These are phyloP conservation scores for Anorthoa munda DNA, from an alignment of 2,888 invertebrate genomes.

Conservation along the genomic window DNA sequence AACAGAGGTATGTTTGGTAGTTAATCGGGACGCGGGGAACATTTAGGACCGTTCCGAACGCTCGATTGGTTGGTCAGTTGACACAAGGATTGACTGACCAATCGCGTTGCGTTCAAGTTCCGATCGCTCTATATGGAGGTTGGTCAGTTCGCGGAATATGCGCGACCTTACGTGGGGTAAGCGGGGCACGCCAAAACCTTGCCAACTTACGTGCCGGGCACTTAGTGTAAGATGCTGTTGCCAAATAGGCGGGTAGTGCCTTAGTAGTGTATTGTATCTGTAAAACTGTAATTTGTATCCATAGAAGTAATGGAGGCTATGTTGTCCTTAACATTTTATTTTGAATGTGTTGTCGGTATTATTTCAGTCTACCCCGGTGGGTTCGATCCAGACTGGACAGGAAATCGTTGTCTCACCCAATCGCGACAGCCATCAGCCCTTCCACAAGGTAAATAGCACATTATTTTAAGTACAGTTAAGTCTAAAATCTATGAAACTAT, in stretches of 20 bases:
- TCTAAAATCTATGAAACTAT: background rate
- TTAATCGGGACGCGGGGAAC: too few species aligned
- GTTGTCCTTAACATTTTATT: background rate
- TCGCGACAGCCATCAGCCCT: conserved; percentile 95
- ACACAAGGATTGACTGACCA: too few species aligned
- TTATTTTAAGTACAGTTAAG: background rate
- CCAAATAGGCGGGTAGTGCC: background rate
- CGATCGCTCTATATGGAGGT: too few species aligned
- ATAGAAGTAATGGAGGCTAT: background rate
- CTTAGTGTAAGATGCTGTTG: background rate
- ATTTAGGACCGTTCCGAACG: too few species aligned
- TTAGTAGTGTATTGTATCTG: conserved; percentile 14
- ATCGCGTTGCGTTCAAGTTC: too few species aligned
- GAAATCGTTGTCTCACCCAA: conserved; percentile 97
- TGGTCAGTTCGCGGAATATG: too few species aligned
- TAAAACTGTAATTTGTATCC: conserved; percentile 6
- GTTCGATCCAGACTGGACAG: conserved; percentile 97
- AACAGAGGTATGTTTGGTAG: too few species aligned
- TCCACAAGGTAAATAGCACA: conserved; percentile 92
- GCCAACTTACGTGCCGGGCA: too few species aligned
- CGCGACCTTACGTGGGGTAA: too few species aligned
- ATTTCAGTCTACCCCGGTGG: conserved; percentile 97
- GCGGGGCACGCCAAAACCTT: too few species aligned
- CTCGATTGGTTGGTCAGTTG: too few species aligned
- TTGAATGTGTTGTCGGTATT: conserved; percentile 58